Percentiles rank a stretch among this genome's conserved stretches.
Conservation (phyloP, 2,888 invertebrate genomes). For the Troglohyphantes excavatus region DNA sequence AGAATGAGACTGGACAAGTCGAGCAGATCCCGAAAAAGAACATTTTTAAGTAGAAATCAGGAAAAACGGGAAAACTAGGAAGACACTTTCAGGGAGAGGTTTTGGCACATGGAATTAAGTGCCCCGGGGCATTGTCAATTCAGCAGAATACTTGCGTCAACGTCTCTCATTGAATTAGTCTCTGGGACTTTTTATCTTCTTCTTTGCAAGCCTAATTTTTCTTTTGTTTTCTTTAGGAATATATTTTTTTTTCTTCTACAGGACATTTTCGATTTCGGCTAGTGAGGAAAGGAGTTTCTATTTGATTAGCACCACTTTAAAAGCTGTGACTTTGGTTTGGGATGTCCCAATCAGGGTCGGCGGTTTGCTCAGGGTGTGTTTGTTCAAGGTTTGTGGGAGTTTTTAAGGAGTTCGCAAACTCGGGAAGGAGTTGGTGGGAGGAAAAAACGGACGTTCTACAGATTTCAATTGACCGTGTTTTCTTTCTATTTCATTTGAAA, state of each 20-base stretch:
- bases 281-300: conserved; percentile 28
- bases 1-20: conserved; percentile 30
- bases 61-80: conserved; percentile 29
- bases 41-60: conserved; percentile 42
- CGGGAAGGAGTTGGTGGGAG: background rate
- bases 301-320: conserved; percentile 50
- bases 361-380: background rate
- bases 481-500: no score
- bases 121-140: conserved; percentile 64
- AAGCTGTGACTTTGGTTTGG: conserved; percentile 24
- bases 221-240: conserved; percentile 4
- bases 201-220: conserved; percentile 36
- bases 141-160: conserved; percentile 66
- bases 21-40: background rate
- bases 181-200: conserved; percentile 26
- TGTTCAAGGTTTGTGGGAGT: background rate
- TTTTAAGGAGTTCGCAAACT: background rate
- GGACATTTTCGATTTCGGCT: conserved; percentile 44
- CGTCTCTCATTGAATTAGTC: conserved; percentile 61
- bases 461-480: no score
- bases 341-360: conserved; percentile 23
- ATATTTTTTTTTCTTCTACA: background rate
- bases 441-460: no score
- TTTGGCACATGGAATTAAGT: conserved; percentile 55
- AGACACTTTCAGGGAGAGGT: conserved; percentile 40